phyloP scores from a whole-genome alignment of 2,113 vertebrate species.

The Indri indri region DNA sequence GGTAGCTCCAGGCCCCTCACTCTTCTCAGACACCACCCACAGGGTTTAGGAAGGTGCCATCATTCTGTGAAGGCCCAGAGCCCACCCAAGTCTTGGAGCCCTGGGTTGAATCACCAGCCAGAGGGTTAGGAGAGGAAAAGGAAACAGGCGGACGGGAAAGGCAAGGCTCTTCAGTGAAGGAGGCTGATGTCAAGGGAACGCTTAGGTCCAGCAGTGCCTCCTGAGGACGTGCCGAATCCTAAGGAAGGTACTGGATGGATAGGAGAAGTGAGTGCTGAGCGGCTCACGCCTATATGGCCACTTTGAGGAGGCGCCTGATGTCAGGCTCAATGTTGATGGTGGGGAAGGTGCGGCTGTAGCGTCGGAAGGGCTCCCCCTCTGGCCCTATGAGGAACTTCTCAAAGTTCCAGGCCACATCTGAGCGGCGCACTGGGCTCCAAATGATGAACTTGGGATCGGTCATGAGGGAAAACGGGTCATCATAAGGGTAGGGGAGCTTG shows the following conservation, averaged over 20 bases:
- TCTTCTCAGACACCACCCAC: constrained; percentile 85
- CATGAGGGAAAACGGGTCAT: constrained; percentile 90
- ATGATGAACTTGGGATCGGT: constrained; percentile 90
- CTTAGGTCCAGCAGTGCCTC: neutral
- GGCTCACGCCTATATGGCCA: constrained; percentile 88
- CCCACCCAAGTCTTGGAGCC: neutral
- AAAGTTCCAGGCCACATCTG: constrained; percentile 97
- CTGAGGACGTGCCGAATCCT: neutral
- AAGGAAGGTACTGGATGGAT: neutral
- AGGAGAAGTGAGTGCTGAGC: constrained; percentile 5
- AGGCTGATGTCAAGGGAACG: neutral
- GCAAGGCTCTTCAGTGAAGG: neutral
- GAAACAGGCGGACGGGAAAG: neutral
- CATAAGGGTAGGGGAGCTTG: constrained; percentile 92
- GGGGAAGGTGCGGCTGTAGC: constrained; percentile 92
- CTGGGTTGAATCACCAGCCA: neutral
- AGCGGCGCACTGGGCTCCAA: constrained; percentile 93
- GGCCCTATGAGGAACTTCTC: constrained; percentile 98
- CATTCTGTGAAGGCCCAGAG: constrained; percentile 90
- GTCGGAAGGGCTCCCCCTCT: constrained; percentile 96
- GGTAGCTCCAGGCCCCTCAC: constrained; percentile 77
- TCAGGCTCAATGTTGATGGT: constrained; percentile 94
- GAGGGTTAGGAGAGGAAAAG: neutral
- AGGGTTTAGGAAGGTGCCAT: constrained; percentile 88
- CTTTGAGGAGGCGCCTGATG: constrained; percentile 94